Evolutionary conservation across 2,888 invertebrate genomes (phyloP).

Genomic region (Spodoptera littoralis): DNA sequence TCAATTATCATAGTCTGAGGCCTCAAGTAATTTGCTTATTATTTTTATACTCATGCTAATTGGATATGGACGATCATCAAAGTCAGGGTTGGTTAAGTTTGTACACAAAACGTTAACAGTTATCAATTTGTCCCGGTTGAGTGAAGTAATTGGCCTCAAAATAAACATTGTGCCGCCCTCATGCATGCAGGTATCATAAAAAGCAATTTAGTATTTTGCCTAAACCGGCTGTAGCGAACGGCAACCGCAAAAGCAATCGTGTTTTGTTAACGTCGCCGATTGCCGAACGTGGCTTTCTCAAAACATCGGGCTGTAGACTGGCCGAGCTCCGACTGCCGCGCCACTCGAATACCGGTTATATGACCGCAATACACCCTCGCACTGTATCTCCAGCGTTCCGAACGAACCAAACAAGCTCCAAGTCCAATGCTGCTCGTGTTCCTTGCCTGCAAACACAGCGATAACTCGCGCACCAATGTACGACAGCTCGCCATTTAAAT

Average conservation of each 20-base stretch:
- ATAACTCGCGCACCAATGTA: conserved; percentile 71
- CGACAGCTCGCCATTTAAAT: conserved; percentile 46
- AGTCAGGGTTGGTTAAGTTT: conserved; percentile 35
- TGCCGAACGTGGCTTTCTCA: conserved; percentile 86
- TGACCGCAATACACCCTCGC: conserved; percentile 86
- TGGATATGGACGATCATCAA: conserved; percentile 23
- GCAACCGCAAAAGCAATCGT: conserved; percentile 78
- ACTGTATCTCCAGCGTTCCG: conserved; percentile 65
- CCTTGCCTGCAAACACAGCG: conserved; percentile 37
- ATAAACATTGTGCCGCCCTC: conserved; percentile 43
- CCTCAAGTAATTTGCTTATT: conserved; percentile 19
- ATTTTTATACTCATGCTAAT: conserved; percentile 21
- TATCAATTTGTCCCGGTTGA: conserved; percentile 46
- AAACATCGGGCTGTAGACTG: conserved; percentile 82
- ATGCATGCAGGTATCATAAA: conserved; percentile 53
- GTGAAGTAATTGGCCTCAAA: conserved; percentile 41
- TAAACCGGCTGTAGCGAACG: conserved; percentile 71
- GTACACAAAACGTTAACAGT: conserved; percentile 33
- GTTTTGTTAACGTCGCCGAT: conserved; percentile 83
- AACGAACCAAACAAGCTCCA: conserved; percentile 56
- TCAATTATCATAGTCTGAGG: neutral
- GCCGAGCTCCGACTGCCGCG: conserved; percentile 80
- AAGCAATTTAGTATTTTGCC: conserved; percentile 67
- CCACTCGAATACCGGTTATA: conserved; percentile 88
- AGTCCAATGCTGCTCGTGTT: conserved; percentile 72